Evolutionary conservation across 2,888 invertebrate genomes (phyloP).

Genomic region (Pseudoips prasinana): DNA sequence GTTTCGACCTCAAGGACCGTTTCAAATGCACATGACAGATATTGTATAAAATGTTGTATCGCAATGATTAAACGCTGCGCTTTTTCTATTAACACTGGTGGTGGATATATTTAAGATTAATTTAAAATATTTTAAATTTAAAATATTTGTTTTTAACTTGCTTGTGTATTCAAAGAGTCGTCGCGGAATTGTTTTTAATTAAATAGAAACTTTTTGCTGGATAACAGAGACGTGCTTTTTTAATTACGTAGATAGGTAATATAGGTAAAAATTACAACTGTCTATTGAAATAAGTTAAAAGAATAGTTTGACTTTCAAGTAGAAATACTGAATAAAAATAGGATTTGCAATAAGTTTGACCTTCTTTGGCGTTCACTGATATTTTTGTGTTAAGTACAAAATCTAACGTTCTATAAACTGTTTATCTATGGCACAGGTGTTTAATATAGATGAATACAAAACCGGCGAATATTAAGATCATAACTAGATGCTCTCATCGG

Average conservation of each 20-base stretch:
- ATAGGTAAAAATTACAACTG: constrained; percentile 7
- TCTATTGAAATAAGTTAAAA: constrained; percentile 19
- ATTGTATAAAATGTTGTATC: constrained; percentile 26
- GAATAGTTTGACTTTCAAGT: constrained; percentile 56
- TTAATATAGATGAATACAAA: too few species aligned
- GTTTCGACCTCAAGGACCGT: constrained; percentile 64
- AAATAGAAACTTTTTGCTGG: constrained; percentile 15
- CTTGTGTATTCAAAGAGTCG: constrained; percentile 48
- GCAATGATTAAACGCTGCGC: constrained; percentile 36
- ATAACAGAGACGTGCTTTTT: constrained; percentile 29
- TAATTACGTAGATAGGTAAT: constrained; percentile 8
- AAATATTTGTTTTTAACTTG: constrained; percentile 38
- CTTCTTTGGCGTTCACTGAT: constrained; percentile 58
- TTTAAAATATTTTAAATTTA: too few species aligned
- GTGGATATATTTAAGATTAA: constrained; percentile 54
- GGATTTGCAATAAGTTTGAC: constrained; percentile 47
- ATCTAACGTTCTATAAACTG: too few species aligned
- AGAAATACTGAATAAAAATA: constrained; percentile 50
- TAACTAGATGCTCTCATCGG: too few species aligned
- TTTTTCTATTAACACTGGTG: constrained; percentile 65
- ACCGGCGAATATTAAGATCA: too few species aligned
- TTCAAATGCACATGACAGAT: constrained; percentile 74
- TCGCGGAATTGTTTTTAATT: constrained; percentile 7
- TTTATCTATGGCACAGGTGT: too few species aligned
- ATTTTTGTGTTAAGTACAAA: constrained; percentile 36